phyloP scores from a whole-genome alignment of 2,113 vertebrate species.

The Muntiacus muntjak region DNA sequence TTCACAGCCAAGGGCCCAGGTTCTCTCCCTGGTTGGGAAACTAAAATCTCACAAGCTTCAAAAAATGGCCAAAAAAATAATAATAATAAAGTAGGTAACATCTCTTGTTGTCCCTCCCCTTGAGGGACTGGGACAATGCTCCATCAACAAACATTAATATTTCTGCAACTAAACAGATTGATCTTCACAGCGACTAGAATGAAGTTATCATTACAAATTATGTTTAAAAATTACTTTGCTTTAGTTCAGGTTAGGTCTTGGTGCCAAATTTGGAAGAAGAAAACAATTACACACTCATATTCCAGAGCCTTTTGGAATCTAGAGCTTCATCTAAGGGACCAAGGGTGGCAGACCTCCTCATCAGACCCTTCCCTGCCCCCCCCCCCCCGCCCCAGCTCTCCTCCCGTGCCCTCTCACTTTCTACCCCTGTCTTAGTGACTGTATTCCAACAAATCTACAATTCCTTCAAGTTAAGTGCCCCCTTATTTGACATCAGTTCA shows the following conservation, averaged over 20 bases:
- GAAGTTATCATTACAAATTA: not conserved
- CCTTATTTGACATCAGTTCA: not conserved
- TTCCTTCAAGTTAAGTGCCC: not conserved
- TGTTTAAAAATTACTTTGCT: not conserved
- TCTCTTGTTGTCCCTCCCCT: not conserved
- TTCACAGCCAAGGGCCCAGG: not conserved
- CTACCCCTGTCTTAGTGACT: not conserved
- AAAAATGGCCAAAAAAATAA: not conserved
- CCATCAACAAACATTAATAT: not conserved
- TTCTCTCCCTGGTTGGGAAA: not conserved
- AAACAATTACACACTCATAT: not conserved
- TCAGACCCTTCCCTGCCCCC: not conserved
- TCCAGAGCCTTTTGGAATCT: not conserved
- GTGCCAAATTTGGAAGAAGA: not conserved
- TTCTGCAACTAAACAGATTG: not conserved
- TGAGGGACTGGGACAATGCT: not conserved
- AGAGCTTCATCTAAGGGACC: not conserved
- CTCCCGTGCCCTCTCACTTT: not conserved
- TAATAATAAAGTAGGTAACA: not conserved
- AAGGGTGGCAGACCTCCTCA: not conserved
- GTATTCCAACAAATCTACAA: not conserved
- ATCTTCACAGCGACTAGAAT: not conserved
- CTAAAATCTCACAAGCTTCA: not conserved
- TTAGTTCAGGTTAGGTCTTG: not conserved
- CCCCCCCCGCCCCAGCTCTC: rapidly evolving